Percentiles rank a stretch among this genome's conserved stretches.
Evolutionary conservation across 2,888 invertebrate species (phyloP).

Genomic region (Meiosimyza platycephala): DNA sequence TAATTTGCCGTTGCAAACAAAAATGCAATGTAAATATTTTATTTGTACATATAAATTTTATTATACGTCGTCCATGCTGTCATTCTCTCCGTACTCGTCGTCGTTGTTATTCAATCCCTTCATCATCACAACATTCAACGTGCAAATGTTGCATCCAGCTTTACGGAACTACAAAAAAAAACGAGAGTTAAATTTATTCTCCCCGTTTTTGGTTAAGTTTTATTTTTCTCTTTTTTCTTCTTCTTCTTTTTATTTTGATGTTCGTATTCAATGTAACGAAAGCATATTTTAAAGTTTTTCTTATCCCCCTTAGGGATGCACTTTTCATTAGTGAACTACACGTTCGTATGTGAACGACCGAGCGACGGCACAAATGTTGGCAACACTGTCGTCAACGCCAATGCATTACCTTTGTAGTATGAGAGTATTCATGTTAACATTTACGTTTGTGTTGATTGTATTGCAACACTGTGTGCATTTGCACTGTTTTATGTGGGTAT

Average conservation of each 20-base stretch:
- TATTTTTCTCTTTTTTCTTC: neutral
- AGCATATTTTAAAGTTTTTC: slow-evolving; percentile 12
- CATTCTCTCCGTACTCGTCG: too few relatives aligned
- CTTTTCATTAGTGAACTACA: slow-evolving; percentile 36
- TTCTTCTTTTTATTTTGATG: neutral
- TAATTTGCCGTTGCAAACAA: neutral
- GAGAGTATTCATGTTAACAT: neutral
- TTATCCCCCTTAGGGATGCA: slow-evolving; percentile 13
- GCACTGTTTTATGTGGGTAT: too few relatives aligned
- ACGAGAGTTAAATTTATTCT: neutral
- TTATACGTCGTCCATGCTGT: too few relatives aligned
- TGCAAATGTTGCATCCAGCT: too few relatives aligned
- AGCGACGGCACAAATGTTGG: neutral
- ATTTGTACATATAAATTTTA: slow-evolving; percentile 8
- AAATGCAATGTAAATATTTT: slow-evolving; percentile 23
- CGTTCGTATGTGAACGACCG: slow-evolving; percentile 3
- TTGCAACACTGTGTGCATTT: neutral
- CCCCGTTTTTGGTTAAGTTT: neutral
- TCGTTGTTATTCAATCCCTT: too few relatives aligned
- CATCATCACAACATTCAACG: too few relatives aligned
- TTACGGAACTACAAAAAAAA: neutral
- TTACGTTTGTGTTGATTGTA: neutral
- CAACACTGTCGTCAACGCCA: slow-evolving; percentile 16
- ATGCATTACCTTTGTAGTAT: neutral
- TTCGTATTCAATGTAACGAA: neutral